Evolutionary conservation across 2,797 vertebrate genomes (phyloP).

Genomic region (Lepus townsendii): DNA sequence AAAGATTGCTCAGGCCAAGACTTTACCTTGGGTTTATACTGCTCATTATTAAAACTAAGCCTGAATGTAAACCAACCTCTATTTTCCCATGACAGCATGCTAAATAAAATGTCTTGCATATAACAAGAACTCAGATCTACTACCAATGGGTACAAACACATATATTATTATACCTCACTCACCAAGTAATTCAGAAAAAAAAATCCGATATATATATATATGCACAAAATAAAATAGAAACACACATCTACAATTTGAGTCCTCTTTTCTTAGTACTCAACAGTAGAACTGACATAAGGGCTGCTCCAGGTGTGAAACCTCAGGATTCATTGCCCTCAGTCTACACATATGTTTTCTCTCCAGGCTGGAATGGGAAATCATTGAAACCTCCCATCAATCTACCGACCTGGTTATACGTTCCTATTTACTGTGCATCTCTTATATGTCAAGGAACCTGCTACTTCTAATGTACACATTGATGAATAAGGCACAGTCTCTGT

Average conservation of each 20-base stretch:
- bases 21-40: neutral
- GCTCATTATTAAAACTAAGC: slow-evolving; percentile 22
- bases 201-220: slow-evolving; percentile 4
- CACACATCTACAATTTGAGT: neutral
- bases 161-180: neutral
- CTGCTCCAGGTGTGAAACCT: slow-evolving; percentile 2
- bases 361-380: neutral
- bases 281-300: neutral
- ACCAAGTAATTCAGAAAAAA: neutral
- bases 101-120: neutral
- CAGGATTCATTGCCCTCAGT: neutral
- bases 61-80: neutral
- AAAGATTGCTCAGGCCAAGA: neutral
- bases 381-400: slow-evolving; percentile 13
- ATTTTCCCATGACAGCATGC: neutral
- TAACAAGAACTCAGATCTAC: neutral
- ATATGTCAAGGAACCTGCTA: neutral
- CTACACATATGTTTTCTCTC: neutral
- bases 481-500: neutral
- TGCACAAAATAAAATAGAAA: neutral
- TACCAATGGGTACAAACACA: neutral
- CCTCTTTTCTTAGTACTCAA: neutral
- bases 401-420: neutral
- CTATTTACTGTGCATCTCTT: neutral
- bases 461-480: neutral